Conservation (phyloP, 2,797 vertebrate species). For the Strix occidentalis region DNA sequence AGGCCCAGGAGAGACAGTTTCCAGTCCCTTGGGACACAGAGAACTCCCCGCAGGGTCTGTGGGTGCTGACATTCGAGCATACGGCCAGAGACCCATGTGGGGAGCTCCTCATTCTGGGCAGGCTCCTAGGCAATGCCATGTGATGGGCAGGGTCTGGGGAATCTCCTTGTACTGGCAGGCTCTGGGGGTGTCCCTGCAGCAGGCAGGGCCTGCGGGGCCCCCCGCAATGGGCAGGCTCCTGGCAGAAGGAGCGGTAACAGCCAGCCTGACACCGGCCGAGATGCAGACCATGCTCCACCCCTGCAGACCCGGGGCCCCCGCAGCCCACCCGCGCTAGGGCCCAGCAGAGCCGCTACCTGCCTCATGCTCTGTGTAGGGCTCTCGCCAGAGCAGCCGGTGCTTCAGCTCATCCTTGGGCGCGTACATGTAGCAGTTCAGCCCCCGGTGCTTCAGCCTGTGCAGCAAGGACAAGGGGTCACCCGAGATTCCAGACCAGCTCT, state of each 20-base stretch:
- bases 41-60: rapidly evolving
- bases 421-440: conserved; percentile 88
- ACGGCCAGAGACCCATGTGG: not conserved
- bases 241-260: not conserved
- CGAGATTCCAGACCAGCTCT: not conserved
- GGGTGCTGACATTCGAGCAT: not conserved
- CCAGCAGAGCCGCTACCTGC: conserved; percentile 77
- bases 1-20: not conserved
- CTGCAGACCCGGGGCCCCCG: rapidly evolving
- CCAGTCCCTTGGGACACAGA: not conserved
- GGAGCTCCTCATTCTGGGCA: not conserved
- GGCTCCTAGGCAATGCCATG: not conserved
- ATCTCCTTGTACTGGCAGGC: not conserved
- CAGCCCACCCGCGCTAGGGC: not conserved
- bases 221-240: not conserved
- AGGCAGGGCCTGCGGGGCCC: not conserved
- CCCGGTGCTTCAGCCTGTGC: conserved; percentile 82
- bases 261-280: not conserved
- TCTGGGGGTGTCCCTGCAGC: not conserved
- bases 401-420: conserved; percentile 89
- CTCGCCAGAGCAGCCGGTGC: conserved; percentile 87
- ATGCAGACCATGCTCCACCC: not conserved
- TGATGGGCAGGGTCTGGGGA: not conserved
- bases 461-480: not conserved
- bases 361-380: conserved; percentile 86